phyloP scores from a whole-genome alignment of 2,888 invertebrate species.

The Pollenia amentaria region DNA sequence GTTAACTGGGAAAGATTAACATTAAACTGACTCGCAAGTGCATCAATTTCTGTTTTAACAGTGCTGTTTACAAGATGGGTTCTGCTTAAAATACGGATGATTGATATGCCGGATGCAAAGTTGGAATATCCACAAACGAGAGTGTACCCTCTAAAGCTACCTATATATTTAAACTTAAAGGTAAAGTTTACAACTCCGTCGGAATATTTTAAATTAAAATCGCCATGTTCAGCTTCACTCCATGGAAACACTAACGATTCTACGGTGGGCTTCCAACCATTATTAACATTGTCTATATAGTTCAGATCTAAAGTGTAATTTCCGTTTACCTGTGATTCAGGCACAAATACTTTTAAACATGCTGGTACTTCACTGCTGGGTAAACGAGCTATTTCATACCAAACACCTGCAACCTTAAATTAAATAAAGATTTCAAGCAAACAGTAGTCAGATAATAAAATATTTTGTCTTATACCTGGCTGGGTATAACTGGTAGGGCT shows the following conservation, averaged over 20 bases:
- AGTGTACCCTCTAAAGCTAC: slow-evolving; percentile 46
- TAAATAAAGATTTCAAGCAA: neutral
- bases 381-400: slow-evolving; percentile 75
- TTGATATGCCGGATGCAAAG: slow-evolving; percentile 54
- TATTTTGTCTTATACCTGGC: slow-evolving; percentile 41
- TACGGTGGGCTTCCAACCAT: slow-evolving; percentile 52
- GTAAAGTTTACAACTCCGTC: neutral
- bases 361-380: slow-evolving; percentile 72
- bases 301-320: slow-evolving; percentile 70
- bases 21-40: slow-evolving; percentile 32
- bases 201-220: slow-evolving; percentile 73
- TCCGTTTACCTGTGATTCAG: slow-evolving; percentile 13
- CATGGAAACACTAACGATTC: slow-evolving; percentile 76
- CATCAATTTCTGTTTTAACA: slow-evolving; percentile 20
- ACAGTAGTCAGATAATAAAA: no score
- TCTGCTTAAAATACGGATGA: slow-evolving; percentile 73
- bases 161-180: slow-evolving; percentile 75
- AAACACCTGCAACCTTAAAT: slow-evolving; percentile 74
- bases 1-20: slow-evolving; percentile 67
- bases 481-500: slow-evolving; percentile 33
- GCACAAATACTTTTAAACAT: slow-evolving; percentile 72
- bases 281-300: slow-evolving; percentile 75
- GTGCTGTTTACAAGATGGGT: neutral
- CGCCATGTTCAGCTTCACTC: slow-evolving; percentile 73
- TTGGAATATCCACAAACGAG: slow-evolving; percentile 76